Percentiles rank a stretch among this genome's conserved stretches.
Evolutionary conservation across 2,797 vertebrate species (phyloP).

Genomic region (Vipera ursinii): DNA sequence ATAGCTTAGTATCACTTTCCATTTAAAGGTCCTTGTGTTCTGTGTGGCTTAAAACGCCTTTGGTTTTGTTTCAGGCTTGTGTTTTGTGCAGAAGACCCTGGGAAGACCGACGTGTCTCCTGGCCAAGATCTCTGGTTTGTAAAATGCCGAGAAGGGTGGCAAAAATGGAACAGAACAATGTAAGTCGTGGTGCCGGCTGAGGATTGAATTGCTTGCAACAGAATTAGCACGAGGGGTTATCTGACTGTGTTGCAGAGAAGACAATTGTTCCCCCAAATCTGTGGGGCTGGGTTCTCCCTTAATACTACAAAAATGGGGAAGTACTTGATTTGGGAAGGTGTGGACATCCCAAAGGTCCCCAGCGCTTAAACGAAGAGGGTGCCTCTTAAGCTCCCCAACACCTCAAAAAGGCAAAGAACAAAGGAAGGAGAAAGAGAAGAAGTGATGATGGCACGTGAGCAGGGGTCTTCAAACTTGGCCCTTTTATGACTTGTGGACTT

Average conservation of each 20-base stretch:
- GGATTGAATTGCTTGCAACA: background rate
- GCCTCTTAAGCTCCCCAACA: background rate
- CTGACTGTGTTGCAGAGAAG: background rate
- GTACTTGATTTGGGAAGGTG: background rate
- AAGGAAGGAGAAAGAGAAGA: background rate
- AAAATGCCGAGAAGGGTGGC: conserved; percentile 89
- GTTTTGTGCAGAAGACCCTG: conserved; percentile 83
- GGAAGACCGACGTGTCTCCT: conserved; percentile 78
- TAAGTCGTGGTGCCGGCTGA: conserved; percentile 50
- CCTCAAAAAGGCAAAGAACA: background rate
- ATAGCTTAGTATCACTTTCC: background rate
- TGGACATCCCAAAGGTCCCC: background rate
- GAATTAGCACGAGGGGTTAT: background rate
- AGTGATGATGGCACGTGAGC: background rate
- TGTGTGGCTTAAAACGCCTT: background rate
- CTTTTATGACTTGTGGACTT: no score
- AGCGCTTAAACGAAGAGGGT: background rate
- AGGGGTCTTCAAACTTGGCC: no score
- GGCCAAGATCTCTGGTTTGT: conserved; percentile 81
- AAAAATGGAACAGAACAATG: conserved; percentile 82
- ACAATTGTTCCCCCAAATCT: background rate
- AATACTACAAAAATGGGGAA: background rate
- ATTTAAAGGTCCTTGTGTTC: background rate
- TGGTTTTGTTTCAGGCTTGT: conserved; percentile 74
- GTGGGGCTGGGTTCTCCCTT: background rate